Conservation (phyloP, 2,888 invertebrate species). For the Trichogramma dendrolimi region DNA sequence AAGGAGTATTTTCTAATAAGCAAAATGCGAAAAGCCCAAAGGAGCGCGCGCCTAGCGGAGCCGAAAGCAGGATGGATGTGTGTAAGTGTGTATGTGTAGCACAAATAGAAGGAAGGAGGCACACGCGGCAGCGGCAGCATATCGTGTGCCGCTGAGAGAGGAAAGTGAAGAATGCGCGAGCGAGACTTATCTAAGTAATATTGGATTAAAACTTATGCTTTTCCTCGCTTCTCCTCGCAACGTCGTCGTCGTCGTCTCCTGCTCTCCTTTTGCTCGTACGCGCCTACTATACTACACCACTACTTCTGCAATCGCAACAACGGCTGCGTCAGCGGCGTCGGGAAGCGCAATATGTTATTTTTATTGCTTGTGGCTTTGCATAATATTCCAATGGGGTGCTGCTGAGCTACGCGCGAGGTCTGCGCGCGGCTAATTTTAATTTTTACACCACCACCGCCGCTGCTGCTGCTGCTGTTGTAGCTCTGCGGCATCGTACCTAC, state of each 20-base stretch:
- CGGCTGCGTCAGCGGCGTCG: too few species aligned
- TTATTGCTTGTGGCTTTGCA: constrained; percentile 53
- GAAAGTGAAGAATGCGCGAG: constrained; percentile 8
- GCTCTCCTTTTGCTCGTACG: constrained; percentile 40
- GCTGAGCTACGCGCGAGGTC: constrained; percentile 23
- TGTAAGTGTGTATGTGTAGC: constrained; percentile 13
- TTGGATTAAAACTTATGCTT: constrained; percentile 53
- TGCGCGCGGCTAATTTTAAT: constrained; percentile 49
- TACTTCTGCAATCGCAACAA: too few species aligned
- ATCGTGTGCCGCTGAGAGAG: constrained; percentile 19
- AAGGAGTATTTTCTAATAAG: constrained; percentile 51
- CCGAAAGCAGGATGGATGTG: too few species aligned
- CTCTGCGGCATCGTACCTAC: too few species aligned
- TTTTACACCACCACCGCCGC: constrained; percentile 38
- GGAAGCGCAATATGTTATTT: constrained; percentile 52
- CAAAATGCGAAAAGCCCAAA: constrained; percentile 46
- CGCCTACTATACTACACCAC: constrained; percentile 7
- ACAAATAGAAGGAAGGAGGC: constrained; percentile 8
- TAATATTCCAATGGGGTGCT: constrained; percentile 44
- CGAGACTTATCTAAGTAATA: constrained; percentile 51
- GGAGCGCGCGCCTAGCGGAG: neutral
- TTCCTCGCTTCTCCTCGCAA: constrained; percentile 36
- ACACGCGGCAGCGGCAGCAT: constrained; percentile 26
- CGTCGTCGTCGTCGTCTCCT: constrained; percentile 3
- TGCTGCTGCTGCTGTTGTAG: too few species aligned